A percentile compares a stretch with the other conserved stretches of the same genome.
These are phyloP conservation scores for Eudasyphora cyanicolor DNA, from an alignment of 2,888 invertebrate genomes.

Conservation along the genomic window DNA sequence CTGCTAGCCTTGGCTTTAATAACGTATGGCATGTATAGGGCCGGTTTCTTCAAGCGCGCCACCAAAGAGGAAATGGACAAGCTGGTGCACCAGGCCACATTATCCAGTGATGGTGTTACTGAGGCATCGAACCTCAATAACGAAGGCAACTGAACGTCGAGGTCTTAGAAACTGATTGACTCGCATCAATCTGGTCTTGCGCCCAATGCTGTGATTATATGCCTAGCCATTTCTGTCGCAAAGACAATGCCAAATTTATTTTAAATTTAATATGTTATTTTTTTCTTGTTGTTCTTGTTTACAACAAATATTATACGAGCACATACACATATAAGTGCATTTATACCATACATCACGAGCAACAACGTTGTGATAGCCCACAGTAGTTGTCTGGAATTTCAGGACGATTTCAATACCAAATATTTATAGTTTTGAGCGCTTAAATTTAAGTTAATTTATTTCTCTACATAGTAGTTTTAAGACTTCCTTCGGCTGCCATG, in stretches of 20 bases:
- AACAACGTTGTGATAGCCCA: slow-evolving; percentile 36
- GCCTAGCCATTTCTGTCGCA: slow-evolving; percentile 43
- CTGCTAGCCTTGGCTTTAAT: slow-evolving; percentile 78
- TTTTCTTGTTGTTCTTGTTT: slow-evolving; percentile 44
- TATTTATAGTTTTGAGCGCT: slow-evolving; percentile 58
- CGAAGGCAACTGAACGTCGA: slow-evolving; percentile 66
- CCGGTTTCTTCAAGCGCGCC: slow-evolving; percentile 81
- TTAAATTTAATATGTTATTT: slow-evolving; percentile 11
- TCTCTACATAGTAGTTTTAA: slow-evolving; percentile 43
- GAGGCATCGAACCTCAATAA: slow-evolving; percentile 75
- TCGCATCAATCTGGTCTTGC: slow-evolving; percentile 49
- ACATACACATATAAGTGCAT: too few relatives aligned
- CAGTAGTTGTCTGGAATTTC: slow-evolving; percentile 34
- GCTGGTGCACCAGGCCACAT: slow-evolving; percentile 75
- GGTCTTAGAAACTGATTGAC: too few relatives aligned
- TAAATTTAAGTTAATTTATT: slow-evolving; percentile 60
- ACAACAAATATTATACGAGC: too few relatives aligned
- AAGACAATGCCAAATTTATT: slow-evolving; percentile 28
- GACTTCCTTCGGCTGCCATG: slow-evolving; percentile 62
- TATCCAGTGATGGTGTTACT: slow-evolving; percentile 73
- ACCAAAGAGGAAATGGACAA: slow-evolving; percentile 81
- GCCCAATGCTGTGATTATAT: slow-evolving; percentile 54
- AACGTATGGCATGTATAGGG: slow-evolving; percentile 78
- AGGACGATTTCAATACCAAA: slow-evolving; percentile 65
- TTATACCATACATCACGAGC: slow-evolving; percentile 53